Conservation (phyloP, 2,113 vertebrate species). For the Paradisaea rubra region DNA sequence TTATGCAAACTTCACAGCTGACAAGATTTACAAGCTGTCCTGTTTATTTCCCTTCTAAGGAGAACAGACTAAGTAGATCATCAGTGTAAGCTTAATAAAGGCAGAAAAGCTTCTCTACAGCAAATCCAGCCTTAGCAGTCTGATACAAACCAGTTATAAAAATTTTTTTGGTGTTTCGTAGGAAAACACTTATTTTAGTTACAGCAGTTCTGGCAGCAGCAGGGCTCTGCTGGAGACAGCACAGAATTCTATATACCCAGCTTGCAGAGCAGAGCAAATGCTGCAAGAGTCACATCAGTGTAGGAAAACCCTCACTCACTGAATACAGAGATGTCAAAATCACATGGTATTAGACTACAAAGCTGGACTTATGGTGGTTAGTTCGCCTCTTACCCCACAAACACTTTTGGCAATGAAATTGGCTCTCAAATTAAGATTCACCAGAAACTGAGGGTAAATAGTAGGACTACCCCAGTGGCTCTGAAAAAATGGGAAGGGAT, state of each 20-base stretch:
- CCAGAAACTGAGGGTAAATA: not conserved
- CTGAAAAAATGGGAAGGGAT: not conserved
- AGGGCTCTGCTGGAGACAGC: not conserved
- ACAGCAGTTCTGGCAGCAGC: not conserved
- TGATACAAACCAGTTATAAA: not conserved
- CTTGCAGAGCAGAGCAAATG: not conserved
- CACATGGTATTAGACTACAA: not conserved
- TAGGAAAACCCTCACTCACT: not conserved
- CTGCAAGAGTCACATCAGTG: not conserved
- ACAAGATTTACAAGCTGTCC: not conserved
- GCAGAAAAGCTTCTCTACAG: not conserved
- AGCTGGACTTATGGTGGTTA: not conserved
- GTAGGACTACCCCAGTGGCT: not conserved
- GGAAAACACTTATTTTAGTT: not conserved
- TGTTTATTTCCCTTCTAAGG: not conserved
- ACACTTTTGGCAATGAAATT: not conserved
- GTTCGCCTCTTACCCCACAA: not conserved
- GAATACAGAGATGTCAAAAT: not conserved
- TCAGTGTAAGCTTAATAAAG: not conserved
- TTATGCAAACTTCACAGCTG: not conserved
- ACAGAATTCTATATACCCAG: not conserved
- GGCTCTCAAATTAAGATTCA: not conserved
- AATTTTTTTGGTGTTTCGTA: not conserved
- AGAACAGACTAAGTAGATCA: not conserved
- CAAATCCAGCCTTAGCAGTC: not conserved